Evolutionary conservation across 2,797 vertebrate genomes (phyloP).

Genomic region (Chromobotia macracanthus): DNA sequence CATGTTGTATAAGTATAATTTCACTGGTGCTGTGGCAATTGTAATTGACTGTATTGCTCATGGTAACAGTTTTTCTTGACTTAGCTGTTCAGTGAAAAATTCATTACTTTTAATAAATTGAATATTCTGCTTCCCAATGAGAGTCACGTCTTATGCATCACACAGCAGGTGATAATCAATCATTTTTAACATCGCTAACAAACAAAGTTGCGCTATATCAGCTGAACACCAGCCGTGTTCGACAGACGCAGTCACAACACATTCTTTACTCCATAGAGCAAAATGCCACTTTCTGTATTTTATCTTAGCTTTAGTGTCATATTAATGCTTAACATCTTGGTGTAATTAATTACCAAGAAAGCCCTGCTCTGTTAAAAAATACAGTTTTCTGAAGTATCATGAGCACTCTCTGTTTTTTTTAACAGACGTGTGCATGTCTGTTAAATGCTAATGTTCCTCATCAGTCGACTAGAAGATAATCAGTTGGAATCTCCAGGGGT

Average conservation of each 20-base stretch:
- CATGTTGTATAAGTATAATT: no score
- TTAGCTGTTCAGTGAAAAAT: conserved; percentile 19
- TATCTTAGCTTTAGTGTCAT: conserved; percentile 32
- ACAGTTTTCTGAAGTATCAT: conserved; percentile 35
- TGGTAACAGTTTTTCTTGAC: neutral
- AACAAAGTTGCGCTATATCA: neutral
- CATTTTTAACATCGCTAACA: conserved; percentile 25
- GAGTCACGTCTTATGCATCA: neutral
- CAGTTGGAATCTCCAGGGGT: conserved; percentile 45
- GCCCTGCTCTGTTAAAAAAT: conserved; percentile 19
- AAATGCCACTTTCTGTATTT: conserved; percentile 37
- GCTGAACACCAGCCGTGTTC: neutral
- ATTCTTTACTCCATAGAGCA: conserved; percentile 24
- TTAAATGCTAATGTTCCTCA: conserved; percentile 57
- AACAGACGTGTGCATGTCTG: no score
- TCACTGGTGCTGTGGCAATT: no score
- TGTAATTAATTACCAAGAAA: conserved; percentile 58
- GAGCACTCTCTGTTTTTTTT: conserved; percentile 24
- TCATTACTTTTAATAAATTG: conserved; percentile 23
- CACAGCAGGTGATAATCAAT: conserved; percentile 30
- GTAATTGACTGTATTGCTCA: no score
- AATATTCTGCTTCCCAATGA: conserved; percentile 32
- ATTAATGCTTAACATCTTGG: conserved; percentile 19
- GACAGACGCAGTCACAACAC: neutral
- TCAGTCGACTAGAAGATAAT: conserved; percentile 53